Base-by-base conservation (phyloP, 2,797 vertebrate species). In the Poeciliopsis paucimaculata region DNA sequence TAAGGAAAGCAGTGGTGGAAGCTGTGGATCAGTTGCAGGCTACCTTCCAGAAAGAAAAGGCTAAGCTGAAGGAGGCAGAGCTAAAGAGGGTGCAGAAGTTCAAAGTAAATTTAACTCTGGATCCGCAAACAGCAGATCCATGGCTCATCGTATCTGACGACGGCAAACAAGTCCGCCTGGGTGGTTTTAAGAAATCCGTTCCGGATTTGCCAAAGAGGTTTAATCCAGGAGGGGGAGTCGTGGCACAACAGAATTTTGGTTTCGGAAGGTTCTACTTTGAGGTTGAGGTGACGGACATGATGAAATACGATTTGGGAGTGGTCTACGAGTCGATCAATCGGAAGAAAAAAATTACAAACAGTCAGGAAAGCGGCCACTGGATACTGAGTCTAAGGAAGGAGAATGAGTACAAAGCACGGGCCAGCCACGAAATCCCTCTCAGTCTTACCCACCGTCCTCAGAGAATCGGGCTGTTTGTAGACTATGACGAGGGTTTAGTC, bases 401-500 rank as follows among this genome's bases (percentile, higher is more conserved):
- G 28, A 51, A n/a, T 6, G 72, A 73, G 46, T 34, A 31, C 43
- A 49, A 46, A 36, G 72, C 46, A 10, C 9, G 16, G 8, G n/a
- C n/a, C 9, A 34, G 45, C 46, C 8, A 34, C 20, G 16, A 49
- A 20, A 34, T 51, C 5, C 28, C 6, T 20, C 72, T 73, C 15
- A 49, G 46, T 10, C 13, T 47, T 5, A 31, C 43, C 41, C 16
- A 4, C 4, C 46, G 12, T 31, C 45, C 70, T 72, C 45, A 46
- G 43, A 31, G 70, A 34, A 49, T 73, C 10, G 16, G 72, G 8
- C 16, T 49, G 45, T 36, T 73, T 73, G 72, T 73, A 13, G 72
- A 73, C 31, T 51, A 73, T 23, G 72, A 51, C 2, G 28, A 49
- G 18, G 72, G 72, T 49, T 49, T 73, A 49, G 72, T 73, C n/a